phyloP scores from a whole-genome alignment of 2,113 vertebrate species.

The Chionodraco myersi region DNA sequence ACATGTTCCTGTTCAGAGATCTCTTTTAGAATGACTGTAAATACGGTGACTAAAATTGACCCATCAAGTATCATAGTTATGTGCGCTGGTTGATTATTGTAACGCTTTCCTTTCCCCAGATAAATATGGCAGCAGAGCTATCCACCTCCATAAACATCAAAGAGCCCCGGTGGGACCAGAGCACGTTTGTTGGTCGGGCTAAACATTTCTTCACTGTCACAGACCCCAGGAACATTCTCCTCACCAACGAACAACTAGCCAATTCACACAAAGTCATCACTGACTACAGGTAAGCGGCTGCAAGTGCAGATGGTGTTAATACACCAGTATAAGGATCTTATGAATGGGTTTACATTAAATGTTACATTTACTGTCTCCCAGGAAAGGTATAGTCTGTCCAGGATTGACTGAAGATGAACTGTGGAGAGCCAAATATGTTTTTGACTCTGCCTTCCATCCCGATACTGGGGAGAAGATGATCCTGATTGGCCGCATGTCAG shows the following conservation, averaged over 20 bases:
- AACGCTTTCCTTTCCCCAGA: slow-evolving; percentile 53
- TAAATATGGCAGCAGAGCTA: slow-evolving; percentile 91
- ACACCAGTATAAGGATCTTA: background rate
- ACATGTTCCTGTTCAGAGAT: background rate
- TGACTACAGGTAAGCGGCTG: slow-evolving; percentile 90
- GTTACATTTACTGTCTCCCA: slow-evolving; percentile 54
- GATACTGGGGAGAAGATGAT: slow-evolving; percentile 99
- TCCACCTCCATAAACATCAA: slow-evolving; percentile 93
- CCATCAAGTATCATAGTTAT: background rate
- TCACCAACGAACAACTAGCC: slow-evolving; percentile 90
- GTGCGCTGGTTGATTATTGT: background rate
- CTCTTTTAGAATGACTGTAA: background rate
- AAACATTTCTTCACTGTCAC: slow-evolving; percentile 98
- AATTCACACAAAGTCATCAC: slow-evolving; percentile 89
- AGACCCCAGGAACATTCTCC: slow-evolving; percentile 94
- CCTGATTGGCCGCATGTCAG: slow-evolving; percentile 97
- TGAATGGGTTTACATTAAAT: background rate
- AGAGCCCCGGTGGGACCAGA: slow-evolving; percentile 97
- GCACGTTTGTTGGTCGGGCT: slow-evolving; percentile 92
- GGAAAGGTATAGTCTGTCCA: slow-evolving; percentile 89
- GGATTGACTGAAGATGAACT: slow-evolving; percentile 95
- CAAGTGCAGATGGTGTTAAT: background rate
- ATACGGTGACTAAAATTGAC: background rate
- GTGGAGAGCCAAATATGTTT: slow-evolving; percentile 96
- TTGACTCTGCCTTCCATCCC: slow-evolving; percentile 97